phyloP scores from a whole-genome alignment of 2,888 invertebrate genomes.

The Scelioninae gen. 2 region DNA sequence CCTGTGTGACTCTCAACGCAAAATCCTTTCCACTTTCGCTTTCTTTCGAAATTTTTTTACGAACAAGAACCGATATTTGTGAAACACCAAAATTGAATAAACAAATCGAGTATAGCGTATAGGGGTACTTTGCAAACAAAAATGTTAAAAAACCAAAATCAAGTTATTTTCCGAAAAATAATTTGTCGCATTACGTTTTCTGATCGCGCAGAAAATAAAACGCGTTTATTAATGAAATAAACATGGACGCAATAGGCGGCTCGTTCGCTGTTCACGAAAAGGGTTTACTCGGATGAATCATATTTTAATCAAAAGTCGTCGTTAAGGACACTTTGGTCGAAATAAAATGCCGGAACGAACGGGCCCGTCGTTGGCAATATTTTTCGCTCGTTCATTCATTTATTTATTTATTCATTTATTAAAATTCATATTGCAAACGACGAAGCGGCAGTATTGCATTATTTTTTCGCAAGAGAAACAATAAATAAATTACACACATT shows the following conservation, averaged over 20 bases:
- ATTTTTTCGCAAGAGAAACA: slow-evolving; percentile 22
- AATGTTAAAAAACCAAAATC: no score
- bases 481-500: slow-evolving; percentile 29
- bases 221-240: slow-evolving; percentile 20
- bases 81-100: no score
- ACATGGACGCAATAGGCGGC: not conserved
- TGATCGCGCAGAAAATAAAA: not conserved
- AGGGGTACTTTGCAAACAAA: no score
- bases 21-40: no score
- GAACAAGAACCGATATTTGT: no score
- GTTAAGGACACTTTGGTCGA: slow-evolving; percentile 4
- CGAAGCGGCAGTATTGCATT: not conserved
- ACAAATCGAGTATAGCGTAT: no score
- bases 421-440: slow-evolving; percentile 16
- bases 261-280: not conserved
- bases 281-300: slow-evolving; percentile 6
- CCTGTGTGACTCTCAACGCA: no score
- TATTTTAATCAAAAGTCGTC: slow-evolving; percentile 16
- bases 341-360: no score
- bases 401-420: slow-evolving; percentile 28
- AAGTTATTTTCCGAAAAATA: not conserved
- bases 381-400: no score
- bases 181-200: no score
- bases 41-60: no score
- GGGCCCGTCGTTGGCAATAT: slow-evolving; percentile 6